A percentile compares a stretch with the other conserved stretches of the same genome.
These are phyloP conservation scores for Volucella zonaria DNA, from an alignment of 2,888 invertebrate species.

Conservation along the genomic window DNA sequence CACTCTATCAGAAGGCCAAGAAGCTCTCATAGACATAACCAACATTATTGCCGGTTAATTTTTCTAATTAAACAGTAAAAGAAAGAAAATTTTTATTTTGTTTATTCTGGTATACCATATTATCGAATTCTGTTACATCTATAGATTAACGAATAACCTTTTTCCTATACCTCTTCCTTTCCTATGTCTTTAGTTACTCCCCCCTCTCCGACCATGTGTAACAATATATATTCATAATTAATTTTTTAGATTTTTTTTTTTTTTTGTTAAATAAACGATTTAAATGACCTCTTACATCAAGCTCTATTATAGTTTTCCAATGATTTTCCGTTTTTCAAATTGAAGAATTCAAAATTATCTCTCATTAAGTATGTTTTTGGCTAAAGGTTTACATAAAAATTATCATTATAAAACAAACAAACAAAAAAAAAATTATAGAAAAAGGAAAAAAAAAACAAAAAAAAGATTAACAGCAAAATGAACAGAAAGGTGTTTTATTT, in stretches of 20 bases:
- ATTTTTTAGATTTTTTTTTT: slow-evolving; percentile 25
- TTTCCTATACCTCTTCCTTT: slow-evolving; percentile 13
- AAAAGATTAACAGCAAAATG: slow-evolving; percentile 51
- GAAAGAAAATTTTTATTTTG: slow-evolving; percentile 48
- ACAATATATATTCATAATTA: slow-evolving; percentile 41
- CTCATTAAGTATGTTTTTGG: slow-evolving; percentile 31
- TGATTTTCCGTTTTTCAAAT: slow-evolving; percentile 10
- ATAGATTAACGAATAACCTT: slow-evolving; percentile 45
- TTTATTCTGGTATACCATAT: slow-evolving; percentile 64
- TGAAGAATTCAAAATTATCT: slow-evolving; percentile 20
- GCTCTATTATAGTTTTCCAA: neutral
- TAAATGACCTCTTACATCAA: slow-evolving; percentile 11
- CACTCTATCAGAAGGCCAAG: slow-evolving; percentile 99
- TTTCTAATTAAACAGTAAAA: slow-evolving; percentile 51
- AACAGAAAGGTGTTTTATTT: slow-evolving; percentile 52
- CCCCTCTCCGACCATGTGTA: slow-evolving; percentile 36
- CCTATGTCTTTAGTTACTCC: slow-evolving; percentile 5
- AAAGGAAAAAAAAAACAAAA: slow-evolving; percentile 26
- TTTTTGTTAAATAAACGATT: slow-evolving; percentile 38
- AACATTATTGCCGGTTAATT: slow-evolving; percentile 52
- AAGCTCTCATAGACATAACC: slow-evolving; percentile 90
- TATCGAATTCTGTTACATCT: slow-evolving; percentile 50
- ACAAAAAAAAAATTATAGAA: slow-evolving; percentile 36
- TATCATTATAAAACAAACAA: slow-evolving; percentile 42
- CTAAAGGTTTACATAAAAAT: slow-evolving; percentile 45